phyloP scores from a whole-genome alignment of 2,888 invertebrate species.

The Cosmia trapezina region DNA sequence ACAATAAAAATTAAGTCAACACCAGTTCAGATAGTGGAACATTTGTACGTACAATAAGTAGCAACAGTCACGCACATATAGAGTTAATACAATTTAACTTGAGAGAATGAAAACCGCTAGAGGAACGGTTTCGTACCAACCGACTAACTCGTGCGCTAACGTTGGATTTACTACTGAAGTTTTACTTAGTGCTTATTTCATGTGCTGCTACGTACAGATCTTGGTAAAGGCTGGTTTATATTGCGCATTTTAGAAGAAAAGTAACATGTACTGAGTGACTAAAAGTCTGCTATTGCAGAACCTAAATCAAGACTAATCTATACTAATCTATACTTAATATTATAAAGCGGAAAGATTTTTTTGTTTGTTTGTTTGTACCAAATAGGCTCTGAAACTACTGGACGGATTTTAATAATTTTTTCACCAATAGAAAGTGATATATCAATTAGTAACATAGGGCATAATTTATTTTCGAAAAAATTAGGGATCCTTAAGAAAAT shows the following conservation, averaged over 20 bases:
- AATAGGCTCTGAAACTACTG: too few relatives aligned
- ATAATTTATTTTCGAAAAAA: too few relatives aligned
- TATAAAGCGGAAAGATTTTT: too few relatives aligned
- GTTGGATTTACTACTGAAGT: slow-evolving; percentile 65
- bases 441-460: too few relatives aligned
- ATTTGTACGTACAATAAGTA: slow-evolving; percentile 61
- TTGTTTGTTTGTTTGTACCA: too few relatives aligned
- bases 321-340: too few relatives aligned
- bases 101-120: slow-evolving; percentile 64
- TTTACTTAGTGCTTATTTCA: slow-evolving; percentile 62
- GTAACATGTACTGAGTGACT: too few relatives aligned
- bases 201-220: slow-evolving; percentile 46
- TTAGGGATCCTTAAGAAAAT: too few relatives aligned
- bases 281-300: background rate
- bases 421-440: too few relatives aligned
- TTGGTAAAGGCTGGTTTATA: slow-evolving; percentile 27
- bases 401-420: too few relatives aligned
- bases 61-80: slow-evolving; percentile 66
- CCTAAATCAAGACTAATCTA: background rate
- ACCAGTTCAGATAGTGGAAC: slow-evolving; percentile 56
- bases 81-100: slow-evolving; percentile 75
- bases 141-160: slow-evolving; percentile 62
- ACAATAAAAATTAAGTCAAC: slow-evolving; percentile 63
- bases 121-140: slow-evolving; percentile 52
- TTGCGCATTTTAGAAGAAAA: background rate